phyloP scores from a whole-genome alignment of 2,888 invertebrate species.

The Xestia xanthographa region DNA sequence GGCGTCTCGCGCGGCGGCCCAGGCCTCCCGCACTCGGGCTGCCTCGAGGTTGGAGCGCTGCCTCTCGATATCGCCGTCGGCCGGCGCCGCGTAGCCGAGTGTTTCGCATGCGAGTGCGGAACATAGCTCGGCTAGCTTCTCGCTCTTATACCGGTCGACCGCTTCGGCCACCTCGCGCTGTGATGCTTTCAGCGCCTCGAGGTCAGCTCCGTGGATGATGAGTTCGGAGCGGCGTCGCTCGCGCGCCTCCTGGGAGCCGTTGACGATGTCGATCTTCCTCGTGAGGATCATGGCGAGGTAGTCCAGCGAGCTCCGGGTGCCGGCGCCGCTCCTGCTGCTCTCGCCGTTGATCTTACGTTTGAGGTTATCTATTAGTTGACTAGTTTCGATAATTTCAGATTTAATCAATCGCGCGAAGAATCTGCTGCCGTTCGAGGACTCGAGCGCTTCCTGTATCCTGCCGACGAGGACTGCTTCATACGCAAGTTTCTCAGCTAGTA shows the following conservation, averaged over 20 bases:
- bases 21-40: conserved; percentile 93
- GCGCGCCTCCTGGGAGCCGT: conserved; percentile 74
- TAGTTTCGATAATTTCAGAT: conserved; percentile 94
- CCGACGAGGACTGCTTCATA: conserved; percentile 94
- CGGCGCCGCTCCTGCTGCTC: conserved; percentile 81
- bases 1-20: conserved; percentile 94
- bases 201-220: conserved; percentile 85
- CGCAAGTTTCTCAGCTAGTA: conserved; percentile 95
- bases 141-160: conserved; percentile 92
- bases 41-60: conserved; percentile 89
- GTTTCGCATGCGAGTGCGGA: conserved; percentile 93
- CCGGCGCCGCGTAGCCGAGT: conserved; percentile 89
- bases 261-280: conserved; percentile 91
- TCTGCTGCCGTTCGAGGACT: conserved; percentile 89
- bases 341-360: conserved; percentile 92
- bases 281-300: conserved; percentile 94
- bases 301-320: conserved; percentile 90
- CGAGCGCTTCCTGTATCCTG: conserved; percentile 92
- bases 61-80: conserved; percentile 85
- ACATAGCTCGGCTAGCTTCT: conserved; percentile 93
- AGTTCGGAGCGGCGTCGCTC: conserved; percentile 80
- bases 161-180: conserved; percentile 92
- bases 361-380: conserved; percentile 93
- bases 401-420: conserved; percentile 91
- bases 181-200: conserved; percentile 88